Percentiles rank a stretch among this genome's conserved stretches.
Evolutionary conservation across 2,888 invertebrate species (phyloP).

Genomic region (Sisyra nigra): DNA sequence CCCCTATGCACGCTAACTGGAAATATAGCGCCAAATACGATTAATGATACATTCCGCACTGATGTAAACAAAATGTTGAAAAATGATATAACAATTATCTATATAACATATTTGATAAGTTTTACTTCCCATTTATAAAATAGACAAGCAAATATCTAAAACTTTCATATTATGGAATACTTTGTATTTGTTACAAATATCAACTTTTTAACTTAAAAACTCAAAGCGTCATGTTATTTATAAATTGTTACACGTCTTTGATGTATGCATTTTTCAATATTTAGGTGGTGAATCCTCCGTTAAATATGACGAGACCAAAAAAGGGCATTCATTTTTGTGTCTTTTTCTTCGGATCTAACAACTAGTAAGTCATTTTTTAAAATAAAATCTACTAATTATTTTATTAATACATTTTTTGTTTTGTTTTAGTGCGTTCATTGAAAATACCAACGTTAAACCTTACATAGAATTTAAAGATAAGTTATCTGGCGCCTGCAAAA

Average conservation of each 20-base stretch:
- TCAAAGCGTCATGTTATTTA: no score
- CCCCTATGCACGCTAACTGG: background rate
- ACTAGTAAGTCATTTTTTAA: conserved; percentile 60
- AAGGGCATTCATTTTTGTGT: conserved; percentile 65
- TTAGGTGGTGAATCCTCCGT: conserved; percentile 69
- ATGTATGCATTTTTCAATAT: conserved; percentile 18
- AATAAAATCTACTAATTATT: background rate
- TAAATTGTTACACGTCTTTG: no score
- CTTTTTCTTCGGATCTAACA: conserved; percentile 88
- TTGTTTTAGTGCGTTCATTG: conserved; percentile 80
- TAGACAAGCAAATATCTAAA: no score
- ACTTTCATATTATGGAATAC: no score
- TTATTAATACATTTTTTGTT: conserved; percentile 7
- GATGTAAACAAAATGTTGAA: no score
- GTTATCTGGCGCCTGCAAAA: conserved; percentile 57
- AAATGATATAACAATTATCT: no score
- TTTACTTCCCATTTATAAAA: background rate
- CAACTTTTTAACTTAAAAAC: no score
- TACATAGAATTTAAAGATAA: conserved; percentile 68
- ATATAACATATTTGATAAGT: background rate
- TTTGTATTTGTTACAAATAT: no score
- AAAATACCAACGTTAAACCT: conserved; percentile 64
- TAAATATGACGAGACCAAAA: conserved; percentile 62
- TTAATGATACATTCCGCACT: no score
- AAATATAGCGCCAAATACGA: conserved; percentile 2